Evolutionary conservation across 2,888 invertebrate genomes (phyloP), one percentile per base, ranked within the genome.

Genomic region (Cosmia pyralina): DNA sequence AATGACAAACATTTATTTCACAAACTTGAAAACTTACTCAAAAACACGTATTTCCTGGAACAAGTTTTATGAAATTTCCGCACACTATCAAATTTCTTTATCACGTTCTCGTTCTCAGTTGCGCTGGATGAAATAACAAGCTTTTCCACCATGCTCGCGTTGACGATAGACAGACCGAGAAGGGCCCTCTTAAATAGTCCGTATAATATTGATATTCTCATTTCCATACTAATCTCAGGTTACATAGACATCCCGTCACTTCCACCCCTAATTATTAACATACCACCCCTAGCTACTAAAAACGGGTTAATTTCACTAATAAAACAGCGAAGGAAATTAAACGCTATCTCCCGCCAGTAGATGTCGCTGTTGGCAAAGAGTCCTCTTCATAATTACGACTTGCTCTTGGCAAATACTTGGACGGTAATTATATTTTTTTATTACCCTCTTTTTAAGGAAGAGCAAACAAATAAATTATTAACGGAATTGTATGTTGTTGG

Each of bases 231-330:
- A 75, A 71, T 71, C 81, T 81, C 28, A 19, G 17, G 34, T 70
- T 57, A 72, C 69, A 75, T 57, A 82, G 71, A 72, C 46, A 57
- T 46, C 66, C 22, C 67, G 84, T 87, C 86, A 86, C 76, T 84
- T 84, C 90, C 88, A 87, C 89, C 91, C 88, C 88, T 91, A 89
- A 93, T 93, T 92, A 94, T 93, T 91, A 91, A 92, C 92, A 90
- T 91, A 92, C 92, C 90, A 84, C 89, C 88, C 88, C 83, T 34
- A 34, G n/a, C 34, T 88, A 90, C 91, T 91, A 91, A 92, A 92
- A 95, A 94, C 93, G 92, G 92, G 94, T 93, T 94, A 93, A 94
- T 93, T 93, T 92, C 91, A 89, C 88, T 92, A 91, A 94, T 94
- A 93, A 94, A 93, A 94, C 92, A 93, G 87, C 73, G 76, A 79